Conservation (phyloP, 2,113 vertebrate species). For the Xenopus borealis region DNA sequence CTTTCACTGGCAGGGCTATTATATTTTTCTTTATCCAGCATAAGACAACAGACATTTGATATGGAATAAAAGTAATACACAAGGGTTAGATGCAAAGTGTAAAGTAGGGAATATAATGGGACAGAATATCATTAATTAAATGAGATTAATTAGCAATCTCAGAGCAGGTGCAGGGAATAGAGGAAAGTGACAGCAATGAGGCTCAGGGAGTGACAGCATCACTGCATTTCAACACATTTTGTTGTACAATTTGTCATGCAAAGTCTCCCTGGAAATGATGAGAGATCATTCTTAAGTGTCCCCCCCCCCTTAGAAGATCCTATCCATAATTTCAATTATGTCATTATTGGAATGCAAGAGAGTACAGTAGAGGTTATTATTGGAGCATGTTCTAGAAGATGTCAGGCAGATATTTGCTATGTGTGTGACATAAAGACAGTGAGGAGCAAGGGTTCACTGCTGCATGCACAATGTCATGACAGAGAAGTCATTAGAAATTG, state of each 20-base stretch:
- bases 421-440: conserved; percentile 33
- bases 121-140: conserved; percentile 88
- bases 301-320: conserved; percentile 28
- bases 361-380: conserved; percentile 40
- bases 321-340: conserved; percentile 46
- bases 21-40: background rate
- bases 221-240: conserved; percentile 50
- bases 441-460: conserved; percentile 18
- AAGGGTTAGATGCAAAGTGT: conserved; percentile 51
- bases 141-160: conserved; percentile 89
- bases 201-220: conserved; percentile 58
- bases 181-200: conserved; percentile 75
- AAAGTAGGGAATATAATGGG: conserved; percentile 65
- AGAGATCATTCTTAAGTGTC: conserved; percentile 59
- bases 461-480: conserved; percentile 15
- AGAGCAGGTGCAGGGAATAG: conserved; percentile 84
- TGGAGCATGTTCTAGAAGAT: conserved; percentile 26
- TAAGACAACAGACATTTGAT: background rate
- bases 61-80: conserved; percentile 44
- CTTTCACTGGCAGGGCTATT: too few relatives aligned
- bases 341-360: conserved; percentile 41
- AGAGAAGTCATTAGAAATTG: background rate
- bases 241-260: conserved; percentile 78
- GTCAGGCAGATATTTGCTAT: conserved; percentile 19
- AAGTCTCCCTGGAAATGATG: conserved; percentile 76